Evolutionary conservation across 2,113 vertebrate genomes (phyloP).

Genomic region (Colistium nudipinnis): DNA sequence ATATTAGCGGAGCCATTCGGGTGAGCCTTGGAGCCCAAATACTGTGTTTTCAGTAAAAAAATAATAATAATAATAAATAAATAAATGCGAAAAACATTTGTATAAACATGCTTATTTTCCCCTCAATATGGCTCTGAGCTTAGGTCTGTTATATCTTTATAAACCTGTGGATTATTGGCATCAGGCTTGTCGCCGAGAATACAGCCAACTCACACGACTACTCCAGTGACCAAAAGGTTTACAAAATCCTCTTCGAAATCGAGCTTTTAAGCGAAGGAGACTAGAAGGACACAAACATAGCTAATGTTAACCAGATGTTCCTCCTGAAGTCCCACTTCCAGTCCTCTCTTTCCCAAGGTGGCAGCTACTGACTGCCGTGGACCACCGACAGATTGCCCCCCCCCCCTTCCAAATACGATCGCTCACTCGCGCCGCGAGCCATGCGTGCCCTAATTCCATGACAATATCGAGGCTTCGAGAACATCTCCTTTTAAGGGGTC

Average conservation of each 20-base stretch:
- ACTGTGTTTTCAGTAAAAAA: constrained; percentile 10
- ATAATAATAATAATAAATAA: too few relatives aligned
- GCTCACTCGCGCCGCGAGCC: constrained; percentile 50
- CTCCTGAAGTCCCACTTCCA: constrained; percentile 33
- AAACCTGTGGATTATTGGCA: constrained; percentile 15
- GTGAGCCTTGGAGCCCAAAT: constrained; percentile 40
- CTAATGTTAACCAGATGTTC: constrained; percentile 72
- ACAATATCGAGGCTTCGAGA: constrained; percentile 49
- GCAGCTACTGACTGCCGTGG: constrained; percentile 39
- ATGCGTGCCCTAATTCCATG: constrained; percentile 53
- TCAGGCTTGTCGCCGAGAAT: neutral
- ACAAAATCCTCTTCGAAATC: constrained; percentile 18
- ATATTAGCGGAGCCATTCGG: constrained; percentile 49
- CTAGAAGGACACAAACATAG: constrained; percentile 35
- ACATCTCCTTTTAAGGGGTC: constrained; percentile 71
- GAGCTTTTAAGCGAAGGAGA: constrained; percentile 25
- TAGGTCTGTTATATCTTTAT: neutral
- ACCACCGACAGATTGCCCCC: constrained; percentile 11
- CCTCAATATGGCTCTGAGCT: neutral
- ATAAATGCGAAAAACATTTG: constrained; percentile 33
- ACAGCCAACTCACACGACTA: constrained; percentile 13
- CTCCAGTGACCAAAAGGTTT: neutral
- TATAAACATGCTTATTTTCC: constrained; percentile 19
- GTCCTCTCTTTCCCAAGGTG: constrained; percentile 49
- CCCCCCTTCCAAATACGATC: constrained; percentile 28